Evolutionary conservation across 1,140 invertebrate species (phyloP).

Genomic region (Drosophila arawakana): DNA sequence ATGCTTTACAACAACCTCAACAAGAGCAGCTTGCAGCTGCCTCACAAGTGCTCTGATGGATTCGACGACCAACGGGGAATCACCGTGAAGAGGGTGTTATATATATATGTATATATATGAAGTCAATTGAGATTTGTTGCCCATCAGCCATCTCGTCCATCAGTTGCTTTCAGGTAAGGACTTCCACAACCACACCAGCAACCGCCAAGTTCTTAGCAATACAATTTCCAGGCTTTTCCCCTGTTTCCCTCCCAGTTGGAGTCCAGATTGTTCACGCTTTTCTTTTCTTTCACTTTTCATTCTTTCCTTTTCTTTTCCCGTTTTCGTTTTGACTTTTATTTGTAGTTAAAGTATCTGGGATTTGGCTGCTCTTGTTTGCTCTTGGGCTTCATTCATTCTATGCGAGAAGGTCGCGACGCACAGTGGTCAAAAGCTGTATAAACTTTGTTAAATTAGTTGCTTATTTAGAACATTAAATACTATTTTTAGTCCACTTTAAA

Average conservation of each 20-base stretch:
- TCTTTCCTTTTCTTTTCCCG: slow-evolving; percentile 13
- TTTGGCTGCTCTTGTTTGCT: slow-evolving; percentile 61
- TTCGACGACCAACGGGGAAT: slow-evolving; percentile 2
- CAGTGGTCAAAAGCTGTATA: slow-evolving; percentile 34
- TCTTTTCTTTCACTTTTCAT: slow-evolving; percentile 29
- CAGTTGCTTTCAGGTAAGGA: slow-evolving; percentile 33
- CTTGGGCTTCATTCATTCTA: slow-evolving; percentile 55
- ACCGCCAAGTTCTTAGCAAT: background rate
- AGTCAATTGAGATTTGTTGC: slow-evolving; percentile 54
- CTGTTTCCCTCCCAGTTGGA: background rate
- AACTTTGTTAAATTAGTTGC: too few relatives aligned
- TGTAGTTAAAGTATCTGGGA: slow-evolving; percentile 66
- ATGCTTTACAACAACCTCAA: slow-evolving; percentile 61
- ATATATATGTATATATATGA: slow-evolving; percentile 24
- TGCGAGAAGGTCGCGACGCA: slow-evolving; percentile 46
- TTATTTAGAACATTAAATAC: too few relatives aligned
- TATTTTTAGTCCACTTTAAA: too few relatives aligned
- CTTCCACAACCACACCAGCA: slow-evolving; percentile 16
- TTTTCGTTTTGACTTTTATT: slow-evolving; percentile 49
- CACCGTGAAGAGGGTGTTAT: too few relatives aligned
- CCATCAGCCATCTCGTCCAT: slow-evolving; percentile 37
- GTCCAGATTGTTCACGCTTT: slow-evolving; percentile 40
- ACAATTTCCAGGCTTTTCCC: too few relatives aligned
- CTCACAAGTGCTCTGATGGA: slow-evolving; percentile 34
- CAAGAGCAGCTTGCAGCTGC: slow-evolving; percentile 41